Evolutionary conservation across 2,113 vertebrate genomes (phyloP), one percentile per base, ranked within the genome.

Genomic region (Onychorhynchus coronatus): DNA sequence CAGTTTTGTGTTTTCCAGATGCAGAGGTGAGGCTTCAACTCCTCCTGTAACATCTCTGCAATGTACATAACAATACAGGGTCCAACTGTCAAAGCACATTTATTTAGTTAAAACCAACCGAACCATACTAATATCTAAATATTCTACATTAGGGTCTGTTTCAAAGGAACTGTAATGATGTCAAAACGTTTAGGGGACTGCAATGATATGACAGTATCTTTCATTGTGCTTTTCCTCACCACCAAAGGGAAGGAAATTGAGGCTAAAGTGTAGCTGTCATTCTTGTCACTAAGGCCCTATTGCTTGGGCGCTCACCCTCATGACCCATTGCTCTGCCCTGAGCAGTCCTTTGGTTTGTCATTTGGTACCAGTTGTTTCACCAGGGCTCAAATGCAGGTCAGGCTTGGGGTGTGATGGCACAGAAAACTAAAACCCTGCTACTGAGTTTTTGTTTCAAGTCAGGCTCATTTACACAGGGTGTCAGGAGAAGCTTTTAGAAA

Each of bases 361-460:
- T 50, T 82, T 86, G 24, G 39, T 31, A 61, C 63, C 47, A 72
- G 65, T 68, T 39, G 16, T 80, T 92, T 81, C 74, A 76, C 33
- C n/a, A 31, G 0, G 33, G 47, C 73, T 92, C 50, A 91, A 91
- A 89, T 63, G 65, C 61, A 67, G 78, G 35, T 91, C 91, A 85
- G 75, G 49, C 28, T 56, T 50, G 75, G 67, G 39, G 15, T 61
- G 74, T 78, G 59, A 76, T 58, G 68, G 79, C 74, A 85, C 63
- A 66, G 91, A 88, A 97, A 97, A 95, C 50, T 37, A 58, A 80
- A 90, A 50, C 58, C 30, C 88, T 89, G 74, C 87, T 93, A 70
- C 75, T 62, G 27, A 81, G 49, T 75, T 94, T 94, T 97, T 76
- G 59, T 95, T 94, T 96, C 93, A 96, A 86, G 88, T 87, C 92